Evolutionary conservation across 1,140 invertebrate species (phyloP).

Genomic region (Lepidotrigona ventralis): DNA sequence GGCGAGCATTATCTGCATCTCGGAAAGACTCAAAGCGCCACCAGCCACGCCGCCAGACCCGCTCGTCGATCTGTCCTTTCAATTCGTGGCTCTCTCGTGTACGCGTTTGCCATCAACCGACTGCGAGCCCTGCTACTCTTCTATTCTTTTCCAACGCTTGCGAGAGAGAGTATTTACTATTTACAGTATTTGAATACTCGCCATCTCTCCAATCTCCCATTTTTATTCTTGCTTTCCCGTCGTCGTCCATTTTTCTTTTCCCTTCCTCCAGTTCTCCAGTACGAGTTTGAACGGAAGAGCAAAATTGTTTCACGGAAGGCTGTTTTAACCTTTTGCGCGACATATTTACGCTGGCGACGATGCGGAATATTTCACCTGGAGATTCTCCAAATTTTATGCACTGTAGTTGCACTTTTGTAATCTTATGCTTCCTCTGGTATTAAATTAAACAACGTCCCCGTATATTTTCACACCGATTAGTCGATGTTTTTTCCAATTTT

Average conservation of each 20-base stretch:
- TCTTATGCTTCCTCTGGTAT: background rate
- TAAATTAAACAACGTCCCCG: background rate
- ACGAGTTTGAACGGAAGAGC: background rate
- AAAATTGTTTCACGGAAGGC: background rate
- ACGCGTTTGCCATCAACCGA: background rate
- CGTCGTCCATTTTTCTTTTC: background rate
- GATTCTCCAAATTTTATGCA: too few species aligned
- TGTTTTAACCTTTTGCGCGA: background rate
- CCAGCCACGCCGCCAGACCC: too few species aligned
- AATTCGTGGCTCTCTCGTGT: background rate
- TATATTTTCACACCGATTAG: too few species aligned
- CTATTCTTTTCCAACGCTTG: slow-evolving; percentile 9
- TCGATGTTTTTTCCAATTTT: background rate
- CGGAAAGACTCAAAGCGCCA: slow-evolving; percentile 20
- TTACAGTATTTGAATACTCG: too few species aligned
- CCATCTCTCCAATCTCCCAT: too few species aligned
- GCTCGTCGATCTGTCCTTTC: slow-evolving; percentile 25
- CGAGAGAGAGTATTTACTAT: background rate
- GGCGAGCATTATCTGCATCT: slow-evolving; percentile 32
- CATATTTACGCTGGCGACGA: background rate
- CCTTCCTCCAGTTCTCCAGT: background rate
- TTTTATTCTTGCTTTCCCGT: background rate
- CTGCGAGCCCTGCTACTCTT: background rate
- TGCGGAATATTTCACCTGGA: background rate
- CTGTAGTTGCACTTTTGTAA: too few species aligned